These are phyloP conservation scores for Tychaedon coryphoeus DNA, from an alignment of 2,113 vertebrate species.

Conservation along the genomic window DNA sequence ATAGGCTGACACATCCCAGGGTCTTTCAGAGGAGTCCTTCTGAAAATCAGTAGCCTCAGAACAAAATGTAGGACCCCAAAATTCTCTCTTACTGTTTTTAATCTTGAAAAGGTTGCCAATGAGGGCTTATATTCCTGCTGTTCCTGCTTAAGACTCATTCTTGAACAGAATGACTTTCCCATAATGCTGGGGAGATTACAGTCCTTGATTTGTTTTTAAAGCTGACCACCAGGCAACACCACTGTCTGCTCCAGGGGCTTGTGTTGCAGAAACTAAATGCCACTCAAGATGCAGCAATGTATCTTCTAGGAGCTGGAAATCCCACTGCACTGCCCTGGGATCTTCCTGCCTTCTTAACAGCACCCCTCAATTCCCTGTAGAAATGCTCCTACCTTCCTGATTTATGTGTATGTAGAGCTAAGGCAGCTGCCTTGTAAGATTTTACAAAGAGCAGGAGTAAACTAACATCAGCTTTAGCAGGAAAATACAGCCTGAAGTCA, in stretches of 20 bases:
- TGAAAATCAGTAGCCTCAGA: not conserved
- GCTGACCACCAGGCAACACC: not conserved
- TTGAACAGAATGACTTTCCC: not conserved
- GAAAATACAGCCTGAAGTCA: not conserved
- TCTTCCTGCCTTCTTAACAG: not conserved
- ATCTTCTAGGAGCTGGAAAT: not conserved
- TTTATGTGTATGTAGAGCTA: not conserved
- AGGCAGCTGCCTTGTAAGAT: not conserved
- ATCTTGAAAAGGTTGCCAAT: not conserved
- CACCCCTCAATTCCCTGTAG: not conserved
- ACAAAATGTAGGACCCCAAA: not conserved
- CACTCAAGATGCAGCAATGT: not conserved
- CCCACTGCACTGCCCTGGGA: not conserved
- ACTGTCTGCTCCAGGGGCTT: not conserved
- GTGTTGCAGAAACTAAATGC: not conserved
- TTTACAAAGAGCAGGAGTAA: not conserved
- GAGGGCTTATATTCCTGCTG: not conserved
- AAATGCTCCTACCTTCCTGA: not conserved
- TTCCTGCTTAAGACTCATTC: not conserved
- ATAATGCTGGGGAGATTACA: not conserved
- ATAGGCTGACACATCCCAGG: not conserved
- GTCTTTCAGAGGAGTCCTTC: not conserved
- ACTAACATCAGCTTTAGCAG: not conserved
- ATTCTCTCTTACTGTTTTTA: not conserved
- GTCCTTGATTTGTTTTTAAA: not conserved